These are phyloP conservation scores for Chaetura pelagica DNA, from an alignment of 2,113 vertebrate genomes.

Conservation along the genomic window DNA sequence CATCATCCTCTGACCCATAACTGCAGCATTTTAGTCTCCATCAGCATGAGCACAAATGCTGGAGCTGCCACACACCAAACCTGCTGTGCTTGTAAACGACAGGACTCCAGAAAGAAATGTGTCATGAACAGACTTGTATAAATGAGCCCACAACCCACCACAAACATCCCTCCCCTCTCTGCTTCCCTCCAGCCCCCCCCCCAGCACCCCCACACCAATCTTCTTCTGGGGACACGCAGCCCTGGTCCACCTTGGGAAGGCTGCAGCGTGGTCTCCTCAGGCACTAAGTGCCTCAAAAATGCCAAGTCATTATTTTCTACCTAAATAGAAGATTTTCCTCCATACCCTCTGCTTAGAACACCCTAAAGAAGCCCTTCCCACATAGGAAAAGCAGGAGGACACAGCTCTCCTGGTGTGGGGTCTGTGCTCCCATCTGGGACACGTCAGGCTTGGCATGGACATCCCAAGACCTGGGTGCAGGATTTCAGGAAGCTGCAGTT, in stretches of 20 bases:
- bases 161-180: background rate
- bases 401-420: rapidly evolving
- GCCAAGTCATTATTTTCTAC: background rate
- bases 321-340: background rate
- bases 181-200: background rate
- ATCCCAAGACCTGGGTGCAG: background rate
- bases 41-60: background rate
- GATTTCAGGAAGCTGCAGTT: background rate
- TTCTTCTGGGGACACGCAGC: background rate
- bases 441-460: background rate
- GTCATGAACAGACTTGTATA: background rate
- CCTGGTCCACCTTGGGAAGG: background rate
- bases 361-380: background rate
- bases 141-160: background rate
- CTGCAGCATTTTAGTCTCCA: background rate
- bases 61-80: background rate
- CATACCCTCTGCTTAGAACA: background rate
- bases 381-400: background rate
- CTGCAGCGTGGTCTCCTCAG: background rate
- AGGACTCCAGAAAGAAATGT: rapidly evolving
- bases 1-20: background rate
- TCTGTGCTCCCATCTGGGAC: background rate
- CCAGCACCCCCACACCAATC: background rate
- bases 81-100: background rate
- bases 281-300: background rate